These are phyloP conservation scores for Uloborus plumipes DNA, from an alignment of 2,888 invertebrate genomes.

Conservation along the genomic window DNA sequence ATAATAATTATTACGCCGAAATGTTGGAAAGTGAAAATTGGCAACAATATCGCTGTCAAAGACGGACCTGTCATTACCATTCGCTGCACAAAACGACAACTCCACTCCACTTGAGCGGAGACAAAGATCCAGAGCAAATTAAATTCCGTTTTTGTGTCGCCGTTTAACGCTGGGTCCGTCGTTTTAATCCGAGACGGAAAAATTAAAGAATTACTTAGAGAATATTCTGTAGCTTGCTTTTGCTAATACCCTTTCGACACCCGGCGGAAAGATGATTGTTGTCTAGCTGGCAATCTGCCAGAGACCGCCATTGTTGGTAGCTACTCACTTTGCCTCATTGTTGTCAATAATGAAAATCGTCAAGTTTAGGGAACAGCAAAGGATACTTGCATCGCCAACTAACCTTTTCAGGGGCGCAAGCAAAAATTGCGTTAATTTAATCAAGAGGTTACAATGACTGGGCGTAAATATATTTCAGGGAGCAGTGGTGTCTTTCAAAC, in stretches of 20 bases:
- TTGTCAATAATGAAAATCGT: slow-evolving; percentile 64
- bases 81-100: neutral
- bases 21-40: too few relatives aligned
- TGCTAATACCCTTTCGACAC: slow-evolving; percentile 58
- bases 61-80: too few relatives aligned
- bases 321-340: slow-evolving; percentile 58
- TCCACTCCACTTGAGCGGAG: neutral
- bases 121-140: slow-evolving; percentile 27
- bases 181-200: slow-evolving; percentile 42
- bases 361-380: slow-evolving; percentile 55
- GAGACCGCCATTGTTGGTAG: slow-evolving; percentile 53
- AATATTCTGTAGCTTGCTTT: slow-evolving; percentile 21
- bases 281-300: slow-evolving; percentile 61
- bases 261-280: slow-evolving; percentile 45
- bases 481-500: too few relatives aligned
- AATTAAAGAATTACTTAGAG: slow-evolving; percentile 58
- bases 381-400: slow-evolving; percentile 57
- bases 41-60: too few relatives aligned
- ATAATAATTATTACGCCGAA: too few relatives aligned
- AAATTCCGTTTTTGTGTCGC: slow-evolving; percentile 41
- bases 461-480: too few relatives aligned
- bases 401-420: slow-evolving; percentile 27
- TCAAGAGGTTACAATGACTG: too few relatives aligned
- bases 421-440: neutral
- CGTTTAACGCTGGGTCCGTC: neutral